phyloP scores from a whole-genome alignment of 2,797 vertebrate species.

The Bradypodion ventrale region DNA sequence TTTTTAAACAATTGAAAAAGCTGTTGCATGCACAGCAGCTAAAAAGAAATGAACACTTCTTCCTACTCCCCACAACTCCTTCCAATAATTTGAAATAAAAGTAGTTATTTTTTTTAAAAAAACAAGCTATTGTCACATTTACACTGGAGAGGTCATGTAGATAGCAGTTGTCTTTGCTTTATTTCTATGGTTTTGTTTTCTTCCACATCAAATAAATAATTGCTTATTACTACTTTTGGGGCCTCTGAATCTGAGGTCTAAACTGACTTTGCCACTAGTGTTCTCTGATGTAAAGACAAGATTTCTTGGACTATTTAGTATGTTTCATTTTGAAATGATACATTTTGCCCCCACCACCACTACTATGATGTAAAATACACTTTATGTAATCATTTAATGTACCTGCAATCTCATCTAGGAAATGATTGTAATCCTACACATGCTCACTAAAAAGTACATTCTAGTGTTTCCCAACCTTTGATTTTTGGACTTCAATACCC shows the following conservation, averaged over 20 bases:
- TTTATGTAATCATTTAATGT: not conserved
- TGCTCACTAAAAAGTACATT: too few relatives aligned
- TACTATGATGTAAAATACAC: not conserved
- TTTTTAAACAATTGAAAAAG: not conserved
- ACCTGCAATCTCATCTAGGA: not conserved
- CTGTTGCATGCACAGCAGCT: not conserved
- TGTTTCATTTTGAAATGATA: not conserved
- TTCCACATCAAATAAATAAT: not conserved
- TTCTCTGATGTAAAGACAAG: not conserved
- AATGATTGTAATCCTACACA: too few relatives aligned
- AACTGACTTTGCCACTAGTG: not conserved
- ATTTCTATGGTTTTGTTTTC: not conserved
- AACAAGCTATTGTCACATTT: not conserved
- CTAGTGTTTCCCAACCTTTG: too few relatives aligned
- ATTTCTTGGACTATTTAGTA: not conserved
- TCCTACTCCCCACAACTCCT: not conserved
- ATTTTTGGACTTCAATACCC: too few relatives aligned
- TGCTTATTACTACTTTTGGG: not conserved
- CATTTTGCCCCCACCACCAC: not conserved
- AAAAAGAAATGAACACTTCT: not conserved
- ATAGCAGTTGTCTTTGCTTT: not conserved
- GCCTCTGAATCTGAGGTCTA: not conserved
- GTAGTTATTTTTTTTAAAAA: not conserved
- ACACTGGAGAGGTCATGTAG: fast-evolving
- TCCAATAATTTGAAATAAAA: not conserved